Evolutionary conservation across 2,888 invertebrate genomes (phyloP).

Genomic region (Biston stratarius): DNA sequence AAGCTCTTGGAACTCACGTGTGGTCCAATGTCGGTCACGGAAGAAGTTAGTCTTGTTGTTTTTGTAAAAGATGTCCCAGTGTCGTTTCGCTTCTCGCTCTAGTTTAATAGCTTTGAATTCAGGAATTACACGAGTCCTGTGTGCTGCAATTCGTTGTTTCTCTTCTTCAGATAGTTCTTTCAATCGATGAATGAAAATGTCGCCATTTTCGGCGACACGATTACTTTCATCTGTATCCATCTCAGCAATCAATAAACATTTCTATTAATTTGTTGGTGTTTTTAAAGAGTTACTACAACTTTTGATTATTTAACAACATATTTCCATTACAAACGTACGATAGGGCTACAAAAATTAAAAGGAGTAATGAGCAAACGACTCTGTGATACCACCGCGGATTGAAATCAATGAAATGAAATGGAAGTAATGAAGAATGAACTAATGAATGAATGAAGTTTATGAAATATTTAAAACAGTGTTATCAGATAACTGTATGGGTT

Average conservation of each 20-base stretch:
- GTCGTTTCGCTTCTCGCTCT: constrained; percentile 93
- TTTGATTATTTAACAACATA: not conserved
- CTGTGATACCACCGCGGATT: too few relatives aligned
- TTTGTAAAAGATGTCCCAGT: constrained; percentile 99
- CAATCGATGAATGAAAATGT: constrained; percentile 71
- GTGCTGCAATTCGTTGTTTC: constrained; percentile 87
- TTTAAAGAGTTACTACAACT: not conserved
- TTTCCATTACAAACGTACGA: not conserved
- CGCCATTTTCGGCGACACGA: constrained; percentile 54
- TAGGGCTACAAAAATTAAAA: too few relatives aligned
- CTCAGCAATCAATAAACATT: constrained; percentile 39
- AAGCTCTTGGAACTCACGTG: constrained; percentile 96
- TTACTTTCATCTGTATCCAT: constrained; percentile 73
- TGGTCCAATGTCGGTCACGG: constrained; percentile 98
- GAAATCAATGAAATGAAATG: too few relatives aligned
- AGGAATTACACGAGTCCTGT: constrained; percentile 87
- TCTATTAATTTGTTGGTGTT: not conserved
- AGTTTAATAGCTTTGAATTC: constrained; percentile 91
- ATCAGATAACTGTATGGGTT: not conserved
- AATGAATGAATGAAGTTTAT: too few relatives aligned
- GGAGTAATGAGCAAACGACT: too few relatives aligned
- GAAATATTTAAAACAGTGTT: not conserved
- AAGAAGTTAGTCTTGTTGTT: constrained; percentile 97
- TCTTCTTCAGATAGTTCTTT: constrained; percentile 88
- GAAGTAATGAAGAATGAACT: too few relatives aligned